Evolutionary conservation across 2,888 invertebrate genomes (phyloP).

Genomic region (Oligia strigilis): DNA sequence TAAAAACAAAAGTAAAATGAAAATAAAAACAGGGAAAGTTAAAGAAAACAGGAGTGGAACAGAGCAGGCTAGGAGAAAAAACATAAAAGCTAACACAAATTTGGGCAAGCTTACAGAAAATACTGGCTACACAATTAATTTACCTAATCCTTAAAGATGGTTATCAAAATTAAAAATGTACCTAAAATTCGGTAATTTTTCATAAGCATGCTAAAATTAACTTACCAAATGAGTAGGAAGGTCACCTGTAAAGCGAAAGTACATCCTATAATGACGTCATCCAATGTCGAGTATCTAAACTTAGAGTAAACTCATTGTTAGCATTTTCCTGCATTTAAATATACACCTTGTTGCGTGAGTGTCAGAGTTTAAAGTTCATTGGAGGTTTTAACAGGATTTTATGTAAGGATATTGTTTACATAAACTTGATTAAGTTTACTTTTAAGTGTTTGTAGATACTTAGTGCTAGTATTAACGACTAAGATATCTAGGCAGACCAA

Average conservation of each 20-base stretch:
- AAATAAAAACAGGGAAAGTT: too few relatives aligned
- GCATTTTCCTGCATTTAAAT: conserved; percentile 22
- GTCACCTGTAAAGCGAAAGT: conserved; percentile 66
- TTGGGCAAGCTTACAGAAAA: neutral
- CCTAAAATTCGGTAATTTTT: conserved; percentile 23
- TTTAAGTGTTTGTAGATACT: conserved; percentile 18
- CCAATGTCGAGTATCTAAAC: conserved; percentile 62
- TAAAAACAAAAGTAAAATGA: too few relatives aligned
- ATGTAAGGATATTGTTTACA: neutral
- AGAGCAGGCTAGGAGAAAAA: neutral
- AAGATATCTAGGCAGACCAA: neutral
- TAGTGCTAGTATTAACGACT: neutral
- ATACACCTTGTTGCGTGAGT: neutral
- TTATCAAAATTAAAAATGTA: neutral
- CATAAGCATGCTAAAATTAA: conserved; percentile 14
- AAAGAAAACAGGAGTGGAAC: neutral
- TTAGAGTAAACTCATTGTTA: conserved; percentile 37
- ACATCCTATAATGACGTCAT: conserved; percentile 66
- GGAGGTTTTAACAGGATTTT: neutral
- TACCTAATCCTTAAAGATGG: neutral
- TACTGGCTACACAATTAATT: neutral
- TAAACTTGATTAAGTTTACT: neutral
- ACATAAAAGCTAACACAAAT: neutral
- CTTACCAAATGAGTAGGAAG: conserved; percentile 43
- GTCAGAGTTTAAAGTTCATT: conserved; percentile 15